phyloP scores from a whole-genome alignment of 2,888 invertebrate genomes.

The Sepioteuthis lessoniana region DNA sequence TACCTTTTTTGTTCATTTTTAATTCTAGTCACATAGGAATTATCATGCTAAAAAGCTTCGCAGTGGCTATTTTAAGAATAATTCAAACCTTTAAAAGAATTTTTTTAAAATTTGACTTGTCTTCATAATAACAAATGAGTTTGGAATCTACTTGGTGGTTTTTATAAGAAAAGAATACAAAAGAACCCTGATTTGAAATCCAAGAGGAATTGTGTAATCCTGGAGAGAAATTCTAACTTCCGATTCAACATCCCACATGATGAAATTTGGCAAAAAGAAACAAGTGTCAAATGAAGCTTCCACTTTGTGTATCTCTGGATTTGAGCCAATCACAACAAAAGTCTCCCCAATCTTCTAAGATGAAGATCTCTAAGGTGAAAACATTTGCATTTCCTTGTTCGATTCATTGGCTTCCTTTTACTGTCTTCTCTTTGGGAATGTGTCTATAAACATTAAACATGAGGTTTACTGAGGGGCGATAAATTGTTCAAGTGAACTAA shows the following conservation, averaged over 20 bases:
- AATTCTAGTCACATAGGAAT: too few species aligned
- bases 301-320: not conserved
- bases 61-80: too few species aligned
- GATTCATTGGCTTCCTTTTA: not conserved
- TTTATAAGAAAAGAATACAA: too few species aligned
- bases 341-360: not conserved
- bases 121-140: too few species aligned
- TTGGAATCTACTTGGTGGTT: too few species aligned
- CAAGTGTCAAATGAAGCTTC: not conserved
- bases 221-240: not conserved
- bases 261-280: not conserved
- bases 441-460: not conserved
- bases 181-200: too few species aligned
- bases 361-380: not conserved
- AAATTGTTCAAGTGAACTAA: not conserved
- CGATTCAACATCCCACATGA: not conserved
- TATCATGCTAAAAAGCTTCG: too few species aligned
- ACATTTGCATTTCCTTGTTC: not conserved
- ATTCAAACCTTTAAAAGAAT: too few species aligned
- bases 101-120: too few species aligned
- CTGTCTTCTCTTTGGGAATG: not conserved
- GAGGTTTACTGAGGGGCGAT: not conserved
- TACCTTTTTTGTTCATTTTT: too few species aligned
- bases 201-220: too few species aligned
- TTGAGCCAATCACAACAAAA: not conserved